Evolutionary conservation across 2,113 vertebrate species (phyloP).

Genomic region (Elaphurus davidianus): DNA sequence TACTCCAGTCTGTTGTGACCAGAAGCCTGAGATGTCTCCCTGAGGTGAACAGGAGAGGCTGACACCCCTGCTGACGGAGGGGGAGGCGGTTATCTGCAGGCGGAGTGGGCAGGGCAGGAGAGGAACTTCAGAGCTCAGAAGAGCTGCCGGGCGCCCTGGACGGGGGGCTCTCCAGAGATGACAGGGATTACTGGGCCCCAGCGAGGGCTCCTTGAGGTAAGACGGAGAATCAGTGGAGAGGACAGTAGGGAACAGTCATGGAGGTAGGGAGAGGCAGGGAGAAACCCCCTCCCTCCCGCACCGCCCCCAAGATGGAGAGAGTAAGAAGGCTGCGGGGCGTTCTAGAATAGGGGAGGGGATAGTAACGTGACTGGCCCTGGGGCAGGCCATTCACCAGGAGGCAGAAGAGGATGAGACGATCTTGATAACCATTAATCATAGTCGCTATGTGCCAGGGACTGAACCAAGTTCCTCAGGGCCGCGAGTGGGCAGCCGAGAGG

Average conservation of each 20-base stretch:
- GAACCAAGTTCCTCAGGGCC: background rate
- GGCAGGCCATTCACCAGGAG: background rate
- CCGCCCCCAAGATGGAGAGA: background rate
- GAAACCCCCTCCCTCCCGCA: background rate
- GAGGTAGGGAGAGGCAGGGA: background rate
- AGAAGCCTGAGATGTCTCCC: background rate
- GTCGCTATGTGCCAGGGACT: too few species aligned
- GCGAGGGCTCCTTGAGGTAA: background rate
- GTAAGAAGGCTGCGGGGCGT: background rate
- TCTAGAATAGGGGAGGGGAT: background rate
- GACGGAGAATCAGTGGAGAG: background rate
- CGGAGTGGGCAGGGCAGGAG: background rate
- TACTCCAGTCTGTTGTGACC: background rate
- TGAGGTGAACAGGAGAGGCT: background rate
- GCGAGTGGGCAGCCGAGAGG: background rate
- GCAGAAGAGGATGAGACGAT: background rate
- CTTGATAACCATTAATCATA: background rate
- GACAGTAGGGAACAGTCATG: background rate
- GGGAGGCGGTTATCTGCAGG: background rate
- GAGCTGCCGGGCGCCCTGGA: background rate
- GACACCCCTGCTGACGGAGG: background rate
- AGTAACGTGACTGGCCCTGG: background rate
- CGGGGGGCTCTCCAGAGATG: background rate
- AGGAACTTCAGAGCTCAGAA: background rate
- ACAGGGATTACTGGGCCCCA: background rate